Percentiles rank a stretch among this genome's conserved stretches.
phyloP scores from a whole-genome alignment of 1,140 invertebrate genomes.

The Maniola jurtina region DNA sequence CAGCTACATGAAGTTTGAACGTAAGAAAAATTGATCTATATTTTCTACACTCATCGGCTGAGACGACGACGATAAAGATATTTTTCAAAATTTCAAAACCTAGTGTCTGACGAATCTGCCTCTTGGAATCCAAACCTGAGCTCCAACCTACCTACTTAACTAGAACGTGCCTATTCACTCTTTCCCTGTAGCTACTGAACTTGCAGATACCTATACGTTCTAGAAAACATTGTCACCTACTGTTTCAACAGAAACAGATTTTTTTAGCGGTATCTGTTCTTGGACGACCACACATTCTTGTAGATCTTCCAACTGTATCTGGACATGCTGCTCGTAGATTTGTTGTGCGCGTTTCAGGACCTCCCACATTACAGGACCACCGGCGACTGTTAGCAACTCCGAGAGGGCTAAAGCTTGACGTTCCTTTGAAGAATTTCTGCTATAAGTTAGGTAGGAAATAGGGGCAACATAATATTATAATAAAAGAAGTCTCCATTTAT shows the following conservation, averaged over 20 bases:
- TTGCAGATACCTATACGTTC: neutral
- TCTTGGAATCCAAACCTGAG: no score
- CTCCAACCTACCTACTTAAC: no score
- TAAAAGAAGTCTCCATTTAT: no score
- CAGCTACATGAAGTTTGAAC: no score
- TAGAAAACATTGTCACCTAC: slow-evolving; percentile 20
- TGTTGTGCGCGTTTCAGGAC: slow-evolving; percentile 38
- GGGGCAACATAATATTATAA: no score
- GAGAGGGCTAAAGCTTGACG: slow-evolving; percentile 47
- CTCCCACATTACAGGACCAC: slow-evolving; percentile 59
- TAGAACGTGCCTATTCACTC: no score
- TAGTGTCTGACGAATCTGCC: no score
- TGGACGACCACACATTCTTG: slow-evolving; percentile 46
- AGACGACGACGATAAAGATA: no score
- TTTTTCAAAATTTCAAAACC: no score
- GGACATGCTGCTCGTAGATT: slow-evolving; percentile 46
- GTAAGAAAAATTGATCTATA: no score
- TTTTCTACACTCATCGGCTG: no score
- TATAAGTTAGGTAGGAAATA: no score
- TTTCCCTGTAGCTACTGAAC: neutral
- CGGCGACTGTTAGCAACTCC: slow-evolving; percentile 49
- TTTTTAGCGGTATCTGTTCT: slow-evolving; percentile 29
- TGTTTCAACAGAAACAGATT: slow-evolving; percentile 28
- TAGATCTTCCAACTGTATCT: slow-evolving; percentile 42
- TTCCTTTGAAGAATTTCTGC: slow-evolving; percentile 31